Evolutionary conservation across 2,888 invertebrate species (phyloP).

Genomic region (Aphodius sticticus): DNA sequence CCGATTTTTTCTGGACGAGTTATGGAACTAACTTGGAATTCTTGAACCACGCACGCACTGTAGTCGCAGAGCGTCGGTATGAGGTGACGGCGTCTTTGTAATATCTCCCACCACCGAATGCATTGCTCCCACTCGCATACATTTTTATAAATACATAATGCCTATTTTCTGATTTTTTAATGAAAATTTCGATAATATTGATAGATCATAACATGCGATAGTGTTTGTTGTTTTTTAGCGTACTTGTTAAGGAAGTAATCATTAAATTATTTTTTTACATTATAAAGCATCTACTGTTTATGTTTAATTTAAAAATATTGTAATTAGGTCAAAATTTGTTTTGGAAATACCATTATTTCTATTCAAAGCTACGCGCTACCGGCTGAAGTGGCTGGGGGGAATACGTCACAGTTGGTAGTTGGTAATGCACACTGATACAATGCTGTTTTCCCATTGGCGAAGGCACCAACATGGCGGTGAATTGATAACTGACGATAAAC

Average conservation of each 20-base stretch:
- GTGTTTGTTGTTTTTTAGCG: no score
- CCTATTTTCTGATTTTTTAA: not conserved
- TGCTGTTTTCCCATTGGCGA: not conserved
- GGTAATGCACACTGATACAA: not conserved
- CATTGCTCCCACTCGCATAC: conserved; percentile 48
- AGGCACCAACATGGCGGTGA: conserved; percentile 6
- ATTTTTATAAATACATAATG: conserved; percentile 42
- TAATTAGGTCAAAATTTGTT: not conserved
- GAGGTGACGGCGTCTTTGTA: conserved; percentile 42
- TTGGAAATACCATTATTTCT: not conserved
- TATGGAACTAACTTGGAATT: conserved; percentile 29
- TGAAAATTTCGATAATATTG: not conserved
- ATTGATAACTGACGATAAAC: conserved; percentile 13
- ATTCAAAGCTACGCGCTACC: not conserved
- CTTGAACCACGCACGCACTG: conserved; percentile 43
- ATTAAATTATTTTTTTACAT: not conserved
- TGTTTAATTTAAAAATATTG: not conserved
- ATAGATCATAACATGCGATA: no score
- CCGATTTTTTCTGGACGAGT: conserved; percentile 24
- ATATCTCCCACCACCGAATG: conserved; percentile 47
- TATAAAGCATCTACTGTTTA: not conserved
- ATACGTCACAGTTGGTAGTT: not conserved
- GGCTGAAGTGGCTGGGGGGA: not conserved
- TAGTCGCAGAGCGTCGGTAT: conserved; percentile 45
- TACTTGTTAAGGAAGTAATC: no score